phyloP scores from a whole-genome alignment of 1,140 invertebrate species.

The Lepidurus couesii region DNA sequence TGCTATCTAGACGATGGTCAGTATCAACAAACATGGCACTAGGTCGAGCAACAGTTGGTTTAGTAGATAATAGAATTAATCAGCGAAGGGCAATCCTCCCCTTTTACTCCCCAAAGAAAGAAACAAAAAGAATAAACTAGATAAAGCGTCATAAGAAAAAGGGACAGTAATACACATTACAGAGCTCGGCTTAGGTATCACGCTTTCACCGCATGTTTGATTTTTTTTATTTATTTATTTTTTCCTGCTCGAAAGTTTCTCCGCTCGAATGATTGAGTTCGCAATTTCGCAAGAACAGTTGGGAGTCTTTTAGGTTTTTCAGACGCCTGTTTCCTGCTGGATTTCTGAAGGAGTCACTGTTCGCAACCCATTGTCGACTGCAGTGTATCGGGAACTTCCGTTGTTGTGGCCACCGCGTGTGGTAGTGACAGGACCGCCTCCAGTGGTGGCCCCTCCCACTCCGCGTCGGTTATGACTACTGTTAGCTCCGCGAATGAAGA shows the following conservation, averaged over 20 bases:
- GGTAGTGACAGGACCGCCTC: constrained; percentile 30
- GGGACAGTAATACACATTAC: too few relatives aligned
- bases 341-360: constrained; percentile 60
- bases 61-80: neutral
- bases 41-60: neutral
- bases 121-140: too few relatives aligned
- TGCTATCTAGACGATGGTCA: neutral
- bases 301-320: constrained; percentile 43
- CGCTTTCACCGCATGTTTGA: too few relatives aligned
- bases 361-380: constrained; percentile 65
- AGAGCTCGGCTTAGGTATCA: too few relatives aligned
- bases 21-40: constrained; percentile 1
- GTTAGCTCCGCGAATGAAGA: constrained; percentile 62
- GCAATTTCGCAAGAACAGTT: neutral
- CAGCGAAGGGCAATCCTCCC: too few relatives aligned
- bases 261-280: too few relatives aligned
- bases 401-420: constrained; percentile 46
- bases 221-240: too few relatives aligned
- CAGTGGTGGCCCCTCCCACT: constrained; percentile 16
- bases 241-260: too few relatives aligned
- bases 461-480: constrained; percentile 20
- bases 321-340: constrained; percentile 63
- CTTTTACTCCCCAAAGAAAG: too few relatives aligned
- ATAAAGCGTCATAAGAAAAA: too few relatives aligned
- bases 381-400: constrained; percentile 64